A percentile compares a stretch with the other conserved stretches of the same genome.
These are phyloP conservation scores for Sarcophilus harrisii DNA, from an alignment of 2,797 vertebrate species.

Conservation along the genomic window DNA sequence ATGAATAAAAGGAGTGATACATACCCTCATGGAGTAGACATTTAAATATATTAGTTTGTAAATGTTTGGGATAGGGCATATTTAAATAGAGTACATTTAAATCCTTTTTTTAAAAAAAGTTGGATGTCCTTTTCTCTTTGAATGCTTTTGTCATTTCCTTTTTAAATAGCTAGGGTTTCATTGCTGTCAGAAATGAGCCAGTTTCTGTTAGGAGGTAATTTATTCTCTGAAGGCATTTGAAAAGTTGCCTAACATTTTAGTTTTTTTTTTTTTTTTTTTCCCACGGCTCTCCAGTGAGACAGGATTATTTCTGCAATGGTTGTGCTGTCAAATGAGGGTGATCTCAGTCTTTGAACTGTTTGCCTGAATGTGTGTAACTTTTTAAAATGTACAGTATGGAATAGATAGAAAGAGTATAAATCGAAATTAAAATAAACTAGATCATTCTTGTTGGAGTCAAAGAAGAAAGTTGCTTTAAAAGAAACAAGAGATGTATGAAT, in stretches of 20 bases:
- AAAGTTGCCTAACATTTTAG: not conserved
- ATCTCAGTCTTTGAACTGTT: not conserved
- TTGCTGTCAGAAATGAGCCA: not conserved
- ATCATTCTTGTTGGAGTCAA: too few relatives aligned
- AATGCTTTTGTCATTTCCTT: constrained; percentile 3
- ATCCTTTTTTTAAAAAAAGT: not conserved
- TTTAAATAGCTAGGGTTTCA: not conserved
- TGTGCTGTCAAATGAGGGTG: not conserved
- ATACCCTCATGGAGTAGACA: not conserved
- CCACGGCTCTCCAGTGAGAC: not conserved
- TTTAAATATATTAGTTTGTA: not conserved
- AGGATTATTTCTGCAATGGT: not conserved
- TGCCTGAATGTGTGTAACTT: not conserved
- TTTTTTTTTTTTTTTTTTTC: not conserved
- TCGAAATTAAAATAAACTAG: constrained; percentile 11
- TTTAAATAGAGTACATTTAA: not conserved
- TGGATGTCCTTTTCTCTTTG: not conserved
- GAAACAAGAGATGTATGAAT: too few relatives aligned
- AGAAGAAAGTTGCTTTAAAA: too few relatives aligned
- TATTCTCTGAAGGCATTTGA: not conserved
- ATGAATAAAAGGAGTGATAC: not conserved
- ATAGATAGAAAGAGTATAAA: not conserved
- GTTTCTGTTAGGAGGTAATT: not conserved
- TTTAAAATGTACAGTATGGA: not conserved
- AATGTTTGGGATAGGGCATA: not conserved